Evolutionary conservation across 2,797 vertebrate species (phyloP), one percentile per base, ranked within the genome.

Genomic region (Ambastaia sidthimunki): DNA sequence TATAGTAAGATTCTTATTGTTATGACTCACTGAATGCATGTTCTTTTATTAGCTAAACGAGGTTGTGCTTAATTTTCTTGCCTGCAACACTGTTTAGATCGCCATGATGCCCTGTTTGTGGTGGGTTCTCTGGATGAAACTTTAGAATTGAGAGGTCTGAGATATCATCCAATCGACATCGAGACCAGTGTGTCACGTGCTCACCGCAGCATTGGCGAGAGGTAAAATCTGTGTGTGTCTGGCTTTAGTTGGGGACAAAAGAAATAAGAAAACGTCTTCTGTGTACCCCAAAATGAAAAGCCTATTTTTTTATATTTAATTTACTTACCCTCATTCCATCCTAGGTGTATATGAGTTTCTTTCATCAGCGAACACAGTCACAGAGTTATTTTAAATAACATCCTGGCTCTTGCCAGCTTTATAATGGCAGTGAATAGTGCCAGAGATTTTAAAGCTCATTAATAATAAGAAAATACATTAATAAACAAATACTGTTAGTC

Each of bases 61-160:
- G 44, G 41, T 28, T 57, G 6, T 60, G 21, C 67, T 80, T 60
- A 57, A 23, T 81, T 5, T 12, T 31, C 7, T 12, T 37, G n/a
- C 6, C 48, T 62, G 19, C 63, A 44, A 60, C 41, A 25, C 4
- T 31, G 12, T 34, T 63, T 82, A 99, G 98, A 98, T 89, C 98
- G 97, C n/a, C 98, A 99, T n/a, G 97, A 99, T 0, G 98, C 98
- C 4, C 91, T 99, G 23, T 99, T 98, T 50, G 95, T 99, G 37
- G 98, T 99, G 77, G 98, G 98, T 37, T 95, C 97, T 0, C 91
- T 99, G 91, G 98, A 99, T 34, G 98, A 99, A 88, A 99, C 97
- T 0, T 77, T 99, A 91, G 98, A 99, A 85, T 92, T 99, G 71
- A 90, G 98, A 85, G 98, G 98, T 4, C 88, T 99, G 80, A 95